Evolutionary conservation across 2,888 invertebrate species (phyloP).

Genomic region (Pseudococcus jackbeardsleyi): DNA sequence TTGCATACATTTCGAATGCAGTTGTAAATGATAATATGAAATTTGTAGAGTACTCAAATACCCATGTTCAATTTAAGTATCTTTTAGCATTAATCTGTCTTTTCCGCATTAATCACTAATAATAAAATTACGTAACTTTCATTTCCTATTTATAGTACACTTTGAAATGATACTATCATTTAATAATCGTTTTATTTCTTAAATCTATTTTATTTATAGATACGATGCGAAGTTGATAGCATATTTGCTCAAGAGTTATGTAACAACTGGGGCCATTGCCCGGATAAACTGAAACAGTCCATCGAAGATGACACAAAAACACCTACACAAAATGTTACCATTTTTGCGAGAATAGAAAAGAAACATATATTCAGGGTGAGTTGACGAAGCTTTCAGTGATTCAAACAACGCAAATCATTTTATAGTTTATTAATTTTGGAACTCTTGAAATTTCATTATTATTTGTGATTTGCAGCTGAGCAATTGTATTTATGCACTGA

Average conservation of each 20-base stretch:
- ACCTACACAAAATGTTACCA: not conserved
- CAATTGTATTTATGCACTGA: slow-evolving; percentile 27
- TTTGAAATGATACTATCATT: not conserved
- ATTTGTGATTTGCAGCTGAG: slow-evolving; percentile 14
- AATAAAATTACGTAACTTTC: too few species aligned
- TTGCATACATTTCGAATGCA: too few species aligned
- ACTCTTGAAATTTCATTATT: not conserved
- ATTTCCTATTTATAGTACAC: too few species aligned
- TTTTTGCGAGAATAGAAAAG: slow-evolving; percentile 12
- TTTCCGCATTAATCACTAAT: too few species aligned
- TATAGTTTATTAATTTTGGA: not conserved
- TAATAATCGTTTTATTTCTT: not conserved
- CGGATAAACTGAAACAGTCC: not conserved
- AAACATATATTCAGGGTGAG: slow-evolving; percentile 18
- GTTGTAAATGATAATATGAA: too few species aligned
- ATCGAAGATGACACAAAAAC: not conserved
- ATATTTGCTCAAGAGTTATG: not conserved
- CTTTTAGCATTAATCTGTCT: too few species aligned
- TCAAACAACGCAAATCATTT: not conserved
- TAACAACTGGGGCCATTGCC: not conserved
- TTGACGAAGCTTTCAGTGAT: not conserved
- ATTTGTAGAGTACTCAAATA: too few species aligned
- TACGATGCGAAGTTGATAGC: not conserved
- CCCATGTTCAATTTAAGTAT: too few species aligned
- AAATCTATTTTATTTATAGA: not conserved